Percentiles rank a stretch among this genome's conserved stretches.
Conservation (phyloP, 2,888 invertebrate genomes). For the Trypoxylon attenuatum region DNA sequence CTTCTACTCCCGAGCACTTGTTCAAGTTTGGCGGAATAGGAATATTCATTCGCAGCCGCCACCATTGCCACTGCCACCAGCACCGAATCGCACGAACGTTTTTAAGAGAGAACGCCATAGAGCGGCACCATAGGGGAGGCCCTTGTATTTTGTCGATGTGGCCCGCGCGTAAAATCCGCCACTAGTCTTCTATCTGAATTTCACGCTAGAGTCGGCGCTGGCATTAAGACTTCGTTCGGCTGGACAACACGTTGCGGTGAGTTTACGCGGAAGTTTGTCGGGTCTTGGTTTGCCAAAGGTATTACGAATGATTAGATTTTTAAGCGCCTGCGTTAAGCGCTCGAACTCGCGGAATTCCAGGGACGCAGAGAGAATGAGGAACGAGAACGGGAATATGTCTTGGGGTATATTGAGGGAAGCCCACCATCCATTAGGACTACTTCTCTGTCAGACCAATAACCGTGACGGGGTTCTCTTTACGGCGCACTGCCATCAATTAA, state of each 20-base stretch:
- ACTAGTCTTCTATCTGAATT: slow-evolving; percentile 1
- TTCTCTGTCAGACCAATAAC: slow-evolving; percentile 50
- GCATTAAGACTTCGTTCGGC: neutral
- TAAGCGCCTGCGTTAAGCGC: neutral
- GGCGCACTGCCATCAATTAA: slow-evolving; percentile 53
- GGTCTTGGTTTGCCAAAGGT: neutral
- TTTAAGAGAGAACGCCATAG: too few relatives aligned
- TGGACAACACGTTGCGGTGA: neutral
- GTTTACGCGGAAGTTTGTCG: neutral
- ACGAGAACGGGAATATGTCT: slow-evolving; percentile 25
- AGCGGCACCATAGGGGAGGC: neutral
- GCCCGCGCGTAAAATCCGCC: neutral
- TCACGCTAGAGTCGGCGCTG: neutral
- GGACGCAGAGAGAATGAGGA: slow-evolving; percentile 20
- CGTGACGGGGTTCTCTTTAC: slow-evolving; percentile 44
- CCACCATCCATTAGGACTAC: slow-evolving; percentile 41
- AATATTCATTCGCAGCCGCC: slow-evolving; percentile 52
- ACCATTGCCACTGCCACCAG: too few relatives aligned
- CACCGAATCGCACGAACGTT: slow-evolving; percentile 37
- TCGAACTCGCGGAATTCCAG: slow-evolving; percentile 1
- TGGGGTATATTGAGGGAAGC: neutral
- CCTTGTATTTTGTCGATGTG: too few relatives aligned
- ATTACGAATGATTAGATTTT: slow-evolving; percentile 6
- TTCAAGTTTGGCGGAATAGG: slow-evolving; percentile 53
- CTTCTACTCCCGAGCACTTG: slow-evolving; percentile 39